Conservation (phyloP, 1,140 invertebrate species). For the Drosophila lini region DNA sequence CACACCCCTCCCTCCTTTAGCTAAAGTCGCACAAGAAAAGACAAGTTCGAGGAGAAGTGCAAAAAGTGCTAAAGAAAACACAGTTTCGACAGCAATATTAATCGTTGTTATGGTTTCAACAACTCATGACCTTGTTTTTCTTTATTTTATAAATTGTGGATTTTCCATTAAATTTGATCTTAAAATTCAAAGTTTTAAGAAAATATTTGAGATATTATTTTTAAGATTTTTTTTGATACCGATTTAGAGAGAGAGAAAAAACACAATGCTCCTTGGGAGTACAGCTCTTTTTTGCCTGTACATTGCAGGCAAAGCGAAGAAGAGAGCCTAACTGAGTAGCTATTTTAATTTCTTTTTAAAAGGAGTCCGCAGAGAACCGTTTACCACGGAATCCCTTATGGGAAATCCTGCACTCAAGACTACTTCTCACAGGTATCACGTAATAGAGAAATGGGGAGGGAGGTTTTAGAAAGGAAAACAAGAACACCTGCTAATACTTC, state of each 20-base stretch:
- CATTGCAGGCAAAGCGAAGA: no score
- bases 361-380: background rate
- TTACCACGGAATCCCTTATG: background rate
- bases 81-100: conserved; percentile 22
- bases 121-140: background rate
- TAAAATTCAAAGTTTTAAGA: no score
- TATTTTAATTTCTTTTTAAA: no score
- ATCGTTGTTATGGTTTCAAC: conserved; percentile 12
- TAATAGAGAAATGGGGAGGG: fast-evolving
- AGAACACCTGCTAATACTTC: background rate
- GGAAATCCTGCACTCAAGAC: no score
- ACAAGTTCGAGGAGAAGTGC: background rate
- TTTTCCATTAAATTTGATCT: background rate
- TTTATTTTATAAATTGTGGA: background rate
- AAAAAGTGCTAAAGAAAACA: conserved; percentile 11
- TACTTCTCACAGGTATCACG: background rate
- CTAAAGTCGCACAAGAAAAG: background rate
- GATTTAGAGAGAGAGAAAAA: no score
- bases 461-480: background rate
- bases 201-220: no score
- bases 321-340: no score
- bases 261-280: no score
- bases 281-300: no score
- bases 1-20: background rate
- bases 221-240: no score